Percentiles rank a stretch among this genome's conserved stretches.
These are phyloP conservation scores for Paralinhomoeus sp. DNA, from an alignment of 2,888 invertebrate species.

Conservation along the genomic window DNA sequence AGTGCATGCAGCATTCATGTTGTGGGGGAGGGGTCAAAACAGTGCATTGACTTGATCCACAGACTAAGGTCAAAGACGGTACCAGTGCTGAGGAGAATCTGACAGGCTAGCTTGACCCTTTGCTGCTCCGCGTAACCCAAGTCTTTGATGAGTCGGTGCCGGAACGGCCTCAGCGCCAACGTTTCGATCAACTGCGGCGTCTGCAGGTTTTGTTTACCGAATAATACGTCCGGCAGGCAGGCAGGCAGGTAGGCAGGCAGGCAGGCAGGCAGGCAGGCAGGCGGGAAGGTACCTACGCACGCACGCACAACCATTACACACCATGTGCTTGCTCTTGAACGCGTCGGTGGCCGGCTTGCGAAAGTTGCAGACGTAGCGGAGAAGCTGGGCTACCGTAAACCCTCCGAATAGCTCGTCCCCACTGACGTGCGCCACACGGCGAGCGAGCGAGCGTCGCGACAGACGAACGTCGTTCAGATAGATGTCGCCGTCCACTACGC, in stretches of 20 bases:
- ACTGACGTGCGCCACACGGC: slow-evolving; percentile 50
- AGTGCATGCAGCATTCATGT: no score
- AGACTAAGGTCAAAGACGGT: no score
- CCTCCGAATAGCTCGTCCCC: slow-evolving; percentile 54
- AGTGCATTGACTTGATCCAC: no score
- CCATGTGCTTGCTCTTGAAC: slow-evolving; percentile 8
- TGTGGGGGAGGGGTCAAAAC: no score
- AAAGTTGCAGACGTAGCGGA: slow-evolving; percentile 43
- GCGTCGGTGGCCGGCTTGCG: slow-evolving; percentile 10
- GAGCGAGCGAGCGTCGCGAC: slow-evolving; percentile 39
- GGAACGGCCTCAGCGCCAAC: slow-evolving; percentile 63
- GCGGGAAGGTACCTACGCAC: no score
- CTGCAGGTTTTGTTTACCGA: slow-evolving; percentile 55
- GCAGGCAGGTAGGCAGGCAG: no score
- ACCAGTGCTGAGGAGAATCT: slow-evolving; percentile 43
- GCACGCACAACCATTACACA: background rate
- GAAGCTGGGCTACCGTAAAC: slow-evolving; percentile 67
- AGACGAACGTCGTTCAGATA: no score
- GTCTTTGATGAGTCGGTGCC: slow-evolving; percentile 58
- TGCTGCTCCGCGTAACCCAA: slow-evolving; percentile 66
- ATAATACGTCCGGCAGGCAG: no score
- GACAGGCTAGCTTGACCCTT: slow-evolving; percentile 65
- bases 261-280: no score
- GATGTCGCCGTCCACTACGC: no score
- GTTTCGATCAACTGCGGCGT: no score